A percentile compares a stretch with the other conserved stretches of the same genome.
These are phyloP conservation scores for Hemichromis elongatus DNA, from an alignment of 2,113 vertebrate genomes.

Conservation along the genomic window DNA sequence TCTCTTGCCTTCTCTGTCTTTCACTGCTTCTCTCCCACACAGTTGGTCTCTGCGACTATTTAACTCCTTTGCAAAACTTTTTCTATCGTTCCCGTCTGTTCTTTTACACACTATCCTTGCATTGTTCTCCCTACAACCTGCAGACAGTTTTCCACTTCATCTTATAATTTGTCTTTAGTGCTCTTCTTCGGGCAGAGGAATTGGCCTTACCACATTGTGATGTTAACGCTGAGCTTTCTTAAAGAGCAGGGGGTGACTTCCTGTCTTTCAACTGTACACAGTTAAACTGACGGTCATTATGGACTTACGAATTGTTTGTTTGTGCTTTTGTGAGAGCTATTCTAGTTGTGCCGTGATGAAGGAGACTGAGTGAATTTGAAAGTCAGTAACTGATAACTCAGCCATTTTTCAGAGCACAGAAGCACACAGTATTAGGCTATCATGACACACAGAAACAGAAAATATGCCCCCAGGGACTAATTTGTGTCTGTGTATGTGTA, in stretches of 20 bases:
- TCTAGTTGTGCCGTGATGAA: not conserved
- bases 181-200: slow-evolving; percentile 21
- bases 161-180: slow-evolving; percentile 9
- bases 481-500: slow-evolving; percentile 19
- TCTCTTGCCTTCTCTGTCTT: slow-evolving; percentile 43
- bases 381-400: slow-evolving; percentile 4
- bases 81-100: not conserved
- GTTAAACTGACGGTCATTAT: not conserved
- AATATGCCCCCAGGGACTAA: slow-evolving; percentile 34
- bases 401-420: slow-evolving; percentile 1
- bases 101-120: not conserved
- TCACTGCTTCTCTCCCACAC: slow-evolving; percentile 32
- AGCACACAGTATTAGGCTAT: slow-evolving; percentile 1
- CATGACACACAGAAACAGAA: slow-evolving; percentile 9
- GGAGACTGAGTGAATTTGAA: not conserved
- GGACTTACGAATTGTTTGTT: not conserved
- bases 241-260: slow-evolving; percentile 12
- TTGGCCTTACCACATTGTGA: slow-evolving; percentile 12
- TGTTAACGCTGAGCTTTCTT: slow-evolving; percentile 17
- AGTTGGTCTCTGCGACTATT: not conserved
- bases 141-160: not conserved
- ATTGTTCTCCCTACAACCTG: not conserved
- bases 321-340: not conserved
- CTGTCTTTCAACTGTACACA: not conserved
- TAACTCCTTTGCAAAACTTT: not conserved